These are phyloP conservation scores for Piezodorus guildinii DNA, from an alignment of 1,140 invertebrate species.

Conservation along the genomic window DNA sequence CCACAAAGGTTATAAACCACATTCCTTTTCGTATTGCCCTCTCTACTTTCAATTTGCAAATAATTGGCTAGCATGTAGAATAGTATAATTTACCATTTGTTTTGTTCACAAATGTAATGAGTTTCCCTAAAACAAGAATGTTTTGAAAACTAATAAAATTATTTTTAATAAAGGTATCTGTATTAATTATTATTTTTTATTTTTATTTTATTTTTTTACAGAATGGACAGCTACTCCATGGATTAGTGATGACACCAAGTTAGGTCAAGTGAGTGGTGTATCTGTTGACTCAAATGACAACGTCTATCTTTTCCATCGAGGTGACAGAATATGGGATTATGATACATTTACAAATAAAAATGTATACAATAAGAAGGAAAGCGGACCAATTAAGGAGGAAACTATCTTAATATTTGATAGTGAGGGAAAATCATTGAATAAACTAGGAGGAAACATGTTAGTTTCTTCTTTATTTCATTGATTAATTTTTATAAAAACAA, in stretches of 20 bases:
- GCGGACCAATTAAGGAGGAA: slow-evolving; percentile 56
- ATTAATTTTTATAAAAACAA: no score
- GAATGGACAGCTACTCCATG: slow-evolving; percentile 38
- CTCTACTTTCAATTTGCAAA: no score
- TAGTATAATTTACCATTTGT: no score
- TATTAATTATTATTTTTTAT: no score
- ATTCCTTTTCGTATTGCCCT: no score
- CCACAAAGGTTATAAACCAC: no score
- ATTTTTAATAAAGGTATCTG: no score
- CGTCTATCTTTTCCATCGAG: slow-evolving; percentile 76
- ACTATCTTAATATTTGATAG: slow-evolving; percentile 65
- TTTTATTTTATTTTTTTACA: slow-evolving; percentile 27
- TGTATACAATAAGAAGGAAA: slow-evolving; percentile 38
- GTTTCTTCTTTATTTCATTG: slow-evolving; percentile 26
- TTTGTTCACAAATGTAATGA: no score
- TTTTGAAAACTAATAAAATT: no score
- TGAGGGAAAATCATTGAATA: slow-evolving; percentile 54
- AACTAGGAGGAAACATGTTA: slow-evolving; percentile 72
- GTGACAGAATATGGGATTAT: slow-evolving; percentile 54
- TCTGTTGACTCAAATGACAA: slow-evolving; percentile 59
- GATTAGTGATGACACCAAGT: slow-evolving; percentile 38
- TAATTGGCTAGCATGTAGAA: no score
- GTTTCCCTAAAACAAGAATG: no score
- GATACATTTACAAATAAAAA: slow-evolving; percentile 51
- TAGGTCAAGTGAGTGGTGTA: slow-evolving; percentile 72